These are phyloP conservation scores for Simalia tracyae DNA, from an alignment of 2,797 vertebrate species.

Conservation along the genomic window DNA sequence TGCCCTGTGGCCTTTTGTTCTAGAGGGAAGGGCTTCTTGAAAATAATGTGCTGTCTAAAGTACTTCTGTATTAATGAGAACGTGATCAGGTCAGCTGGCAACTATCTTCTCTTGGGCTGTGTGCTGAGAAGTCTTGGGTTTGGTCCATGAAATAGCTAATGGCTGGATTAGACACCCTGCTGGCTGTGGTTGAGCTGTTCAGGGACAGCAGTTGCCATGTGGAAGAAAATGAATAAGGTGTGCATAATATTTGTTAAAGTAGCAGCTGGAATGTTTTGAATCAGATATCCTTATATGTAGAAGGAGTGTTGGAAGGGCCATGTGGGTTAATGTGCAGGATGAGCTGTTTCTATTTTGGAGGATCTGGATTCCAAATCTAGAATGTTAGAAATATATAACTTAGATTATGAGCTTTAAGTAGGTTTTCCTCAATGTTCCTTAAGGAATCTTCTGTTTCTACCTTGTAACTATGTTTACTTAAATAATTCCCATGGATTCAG, in stretches of 20 bases:
- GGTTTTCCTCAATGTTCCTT: fast-evolving
- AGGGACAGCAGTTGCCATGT: slow-evolving; percentile 38
- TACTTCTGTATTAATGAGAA: slow-evolving; percentile 10
- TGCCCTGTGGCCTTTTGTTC: neutral
- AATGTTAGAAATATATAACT: neutral
- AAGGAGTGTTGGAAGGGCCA: neutral
- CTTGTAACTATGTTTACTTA: neutral
- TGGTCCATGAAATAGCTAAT: slow-evolving; percentile 48
- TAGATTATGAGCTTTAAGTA: neutral
- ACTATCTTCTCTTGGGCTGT: neutral
- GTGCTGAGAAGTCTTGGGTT: slow-evolving; percentile 34
- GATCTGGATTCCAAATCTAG: neutral
- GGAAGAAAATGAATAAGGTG: slow-evolving; percentile 25
- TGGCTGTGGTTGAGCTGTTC: slow-evolving; percentile 16
- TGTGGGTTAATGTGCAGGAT: neutral
- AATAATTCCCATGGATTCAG: neutral
- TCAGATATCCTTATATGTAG: slow-evolving; percentile 28
- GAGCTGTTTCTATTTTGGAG: neutral
- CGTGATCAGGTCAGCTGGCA: neutral
- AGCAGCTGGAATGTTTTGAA: slow-evolving; percentile 38
- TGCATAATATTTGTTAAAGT: slow-evolving; percentile 40
- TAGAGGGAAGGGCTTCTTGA: slow-evolving; percentile 26
- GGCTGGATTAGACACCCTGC: neutral
- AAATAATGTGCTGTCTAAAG: neutral
- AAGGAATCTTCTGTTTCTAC: neutral